Percentiles rank a stretch among this genome's conserved stretches.
Evolutionary conservation across 2,113 vertebrate species (phyloP).

Genomic region (Tetrao urogallus): DNA sequence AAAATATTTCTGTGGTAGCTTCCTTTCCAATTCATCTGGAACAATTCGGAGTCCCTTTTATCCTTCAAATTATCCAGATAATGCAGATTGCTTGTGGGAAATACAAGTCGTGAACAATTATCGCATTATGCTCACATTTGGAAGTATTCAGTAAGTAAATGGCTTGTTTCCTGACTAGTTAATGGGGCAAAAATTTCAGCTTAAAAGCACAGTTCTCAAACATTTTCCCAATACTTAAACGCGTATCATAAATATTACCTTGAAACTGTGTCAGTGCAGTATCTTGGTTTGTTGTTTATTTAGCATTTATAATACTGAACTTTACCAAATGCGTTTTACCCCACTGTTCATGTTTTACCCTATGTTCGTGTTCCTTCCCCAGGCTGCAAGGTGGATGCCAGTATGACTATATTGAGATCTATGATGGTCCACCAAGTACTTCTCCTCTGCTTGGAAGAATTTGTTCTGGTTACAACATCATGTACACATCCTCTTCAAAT

Average conservation of each 20-base stretch:
- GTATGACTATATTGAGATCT: constrained; percentile 71
- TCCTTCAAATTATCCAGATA: constrained; percentile 51
- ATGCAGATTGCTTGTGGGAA: constrained; percentile 73
- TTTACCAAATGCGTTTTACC: background rate
- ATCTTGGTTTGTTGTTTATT: background rate
- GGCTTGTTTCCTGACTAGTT: background rate
- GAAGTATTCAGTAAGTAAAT: constrained; percentile 67
- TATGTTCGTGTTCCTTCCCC: background rate
- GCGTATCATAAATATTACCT: background rate
- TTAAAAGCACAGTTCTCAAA: background rate
- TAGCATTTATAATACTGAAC: background rate
- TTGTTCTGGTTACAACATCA: constrained; percentile 2
- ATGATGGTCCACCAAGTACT: constrained; percentile 67
- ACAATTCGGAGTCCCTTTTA: constrained; percentile 70
- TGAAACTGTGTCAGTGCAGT: background rate
- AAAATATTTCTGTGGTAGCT: constrained; percentile 58
- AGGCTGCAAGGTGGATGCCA: constrained; percentile 67
- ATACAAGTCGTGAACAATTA: constrained; percentile 67
- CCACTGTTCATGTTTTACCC: background rate
- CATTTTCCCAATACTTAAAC: background rate
- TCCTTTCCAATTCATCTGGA: constrained; percentile 13
- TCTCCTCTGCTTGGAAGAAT: constrained; percentile 66
- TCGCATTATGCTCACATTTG: constrained; percentile 50
- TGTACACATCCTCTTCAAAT: constrained; percentile 72
- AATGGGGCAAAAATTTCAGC: background rate